Evolutionary conservation across 1,140 invertebrate species (phyloP), one percentile per base, ranked within the genome.

Genomic region (Apis cerana): DNA sequence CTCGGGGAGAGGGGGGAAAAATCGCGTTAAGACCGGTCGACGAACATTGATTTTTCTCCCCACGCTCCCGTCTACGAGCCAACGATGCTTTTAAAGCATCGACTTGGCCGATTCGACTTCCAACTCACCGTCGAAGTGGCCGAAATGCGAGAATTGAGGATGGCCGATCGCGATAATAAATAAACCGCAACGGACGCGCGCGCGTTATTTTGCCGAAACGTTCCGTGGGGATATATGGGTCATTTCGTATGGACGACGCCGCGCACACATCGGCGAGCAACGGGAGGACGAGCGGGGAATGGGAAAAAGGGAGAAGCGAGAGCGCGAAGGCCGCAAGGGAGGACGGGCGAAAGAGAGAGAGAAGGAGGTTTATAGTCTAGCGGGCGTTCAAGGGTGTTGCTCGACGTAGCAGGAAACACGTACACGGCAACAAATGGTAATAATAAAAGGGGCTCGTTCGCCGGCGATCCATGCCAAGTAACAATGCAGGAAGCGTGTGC

Each of bases 391-490:
- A 43, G 33, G 33, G 81, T 70, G 76, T 84, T 87, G 77, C 70
- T 81, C 86, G 75, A 84, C 86, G 80, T 85, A 85, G 88, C 89
- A 91, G 90, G 90, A 91, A 91, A 91, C 90, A 89, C 90, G 90
- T 91, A 89, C 85, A 85, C 85, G 86, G 81, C 83, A 89, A 84
- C 88, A 85, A 87, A 88, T 89, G 84, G 89, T 91, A 91, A 90
- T 90, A 90, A 91, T 91, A 91, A 90, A 89, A 86, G 85, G 85
- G 82, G 80, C 85, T 88, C 83, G 88, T 88, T 89, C 83, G 85
- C 58, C 75, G 77, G 79, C 83, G 86, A 88, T 88, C 87, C 85
- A 85, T 88, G 84, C 82, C 75, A 85, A 85, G 83, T 80, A 82
- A 88, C 87, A 82, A 88, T 85, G 87, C 87, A 82, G 79, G 87